Evolutionary conservation across 1,140 invertebrate genomes (phyloP).

Genomic region (Eciton burchellii): DNA sequence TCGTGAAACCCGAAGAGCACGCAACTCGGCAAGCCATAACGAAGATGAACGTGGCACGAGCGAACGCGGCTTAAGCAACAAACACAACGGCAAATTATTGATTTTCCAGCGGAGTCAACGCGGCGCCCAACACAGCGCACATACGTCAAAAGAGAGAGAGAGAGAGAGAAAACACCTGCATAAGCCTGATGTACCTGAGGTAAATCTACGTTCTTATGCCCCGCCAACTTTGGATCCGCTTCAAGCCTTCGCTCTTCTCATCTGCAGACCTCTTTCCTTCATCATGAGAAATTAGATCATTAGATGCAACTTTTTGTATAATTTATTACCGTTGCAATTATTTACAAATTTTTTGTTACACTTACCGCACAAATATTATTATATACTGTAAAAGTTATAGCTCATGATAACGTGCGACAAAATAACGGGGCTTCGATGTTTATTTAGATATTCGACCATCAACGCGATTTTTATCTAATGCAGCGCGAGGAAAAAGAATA

Average conservation of each 20-base stretch:
- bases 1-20: not conserved
- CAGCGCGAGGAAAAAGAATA: no score
- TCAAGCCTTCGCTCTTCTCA: not conserved
- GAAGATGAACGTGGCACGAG: slow-evolving; percentile 69
- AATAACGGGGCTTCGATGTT: no score
- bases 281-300: not conserved
- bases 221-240: not conserved
- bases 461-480: no score
- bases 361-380: no score
- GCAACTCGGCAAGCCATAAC: no score
- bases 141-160: slow-evolving; percentile 6
- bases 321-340: no score
- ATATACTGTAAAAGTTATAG: no score
- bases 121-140: slow-evolving; percentile 83
- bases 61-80: slow-evolving; percentile 45
- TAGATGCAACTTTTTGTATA: not conserved
- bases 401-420: no score
- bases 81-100: slow-evolving; percentile 80
- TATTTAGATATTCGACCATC: no score
- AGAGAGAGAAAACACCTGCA: slow-evolving; percentile 15
- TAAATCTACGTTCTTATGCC: slow-evolving; percentile 24
- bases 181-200: not conserved
- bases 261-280: no score
- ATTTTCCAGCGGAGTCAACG: slow-evolving; percentile 83
- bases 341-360: no score